These are phyloP conservation scores for Turritopsis rubra DNA, from an alignment of 30 jellyfish, hydroid and myxozoan species.

Conservation along the genomic window DNA sequence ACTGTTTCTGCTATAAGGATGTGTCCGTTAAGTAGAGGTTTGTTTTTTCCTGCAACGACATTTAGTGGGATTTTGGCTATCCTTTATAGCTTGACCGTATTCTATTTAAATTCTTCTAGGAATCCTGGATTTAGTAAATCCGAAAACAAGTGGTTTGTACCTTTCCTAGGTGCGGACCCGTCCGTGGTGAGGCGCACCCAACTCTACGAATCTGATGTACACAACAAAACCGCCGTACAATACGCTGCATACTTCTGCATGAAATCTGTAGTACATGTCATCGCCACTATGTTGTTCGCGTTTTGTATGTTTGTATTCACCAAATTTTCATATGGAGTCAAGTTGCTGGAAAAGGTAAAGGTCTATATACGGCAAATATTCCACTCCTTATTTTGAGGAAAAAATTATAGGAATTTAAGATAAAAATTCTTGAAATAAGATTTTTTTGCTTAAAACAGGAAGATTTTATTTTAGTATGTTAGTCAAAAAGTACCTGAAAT, in stretches of 20 bases:
- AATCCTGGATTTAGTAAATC: constrained; percentile 56
- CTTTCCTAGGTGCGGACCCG: constrained; percentile 90
- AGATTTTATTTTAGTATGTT: too few species aligned
- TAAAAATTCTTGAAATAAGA: too few species aligned
- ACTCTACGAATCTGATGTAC: constrained; percentile 30
- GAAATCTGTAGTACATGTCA: not conserved
- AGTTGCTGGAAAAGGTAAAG: constrained; percentile 59
- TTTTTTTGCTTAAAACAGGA: too few species aligned
- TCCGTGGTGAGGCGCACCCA: constrained; percentile 96
- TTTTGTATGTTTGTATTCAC: constrained; percentile 45
- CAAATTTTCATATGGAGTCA: constrained; percentile 59
- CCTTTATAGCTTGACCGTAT: not conserved
- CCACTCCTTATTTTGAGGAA: too few species aligned
- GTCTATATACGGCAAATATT: not conserved
- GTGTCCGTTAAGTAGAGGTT: too few species aligned
- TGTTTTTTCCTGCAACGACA: too few species aligned
- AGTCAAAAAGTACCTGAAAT: too few species aligned
- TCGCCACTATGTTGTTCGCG: constrained; percentile 27
- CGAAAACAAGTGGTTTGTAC: constrained; percentile 65
- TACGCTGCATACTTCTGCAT: constrained; percentile 58
- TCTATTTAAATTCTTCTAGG: constrained; percentile 27
- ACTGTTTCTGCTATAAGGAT: too few species aligned
- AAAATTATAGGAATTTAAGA: too few species aligned
- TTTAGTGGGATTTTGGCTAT: too few species aligned
- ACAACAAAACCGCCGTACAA: constrained; percentile 61